Evolutionary conservation across 2,888 invertebrate genomes (phyloP).

Genomic region (Thera britannica): DNA sequence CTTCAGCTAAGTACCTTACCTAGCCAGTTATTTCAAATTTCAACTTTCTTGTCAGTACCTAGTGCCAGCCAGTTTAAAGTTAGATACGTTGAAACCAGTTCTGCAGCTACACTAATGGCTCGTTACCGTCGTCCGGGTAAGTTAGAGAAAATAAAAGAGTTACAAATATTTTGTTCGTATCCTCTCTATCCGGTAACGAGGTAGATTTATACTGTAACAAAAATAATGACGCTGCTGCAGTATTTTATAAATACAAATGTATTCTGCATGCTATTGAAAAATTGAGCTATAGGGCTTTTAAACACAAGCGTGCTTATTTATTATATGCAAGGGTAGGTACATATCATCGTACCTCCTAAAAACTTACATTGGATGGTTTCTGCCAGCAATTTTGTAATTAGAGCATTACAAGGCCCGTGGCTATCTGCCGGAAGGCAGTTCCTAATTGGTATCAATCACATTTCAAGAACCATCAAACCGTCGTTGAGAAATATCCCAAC

Average conservation of each 20-base stretch:
- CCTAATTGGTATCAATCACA: constrained; percentile 79
- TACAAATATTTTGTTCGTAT: constrained; percentile 20
- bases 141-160: constrained; percentile 28
- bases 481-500: constrained; percentile 55
- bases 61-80: constrained; percentile 47
- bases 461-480: constrained; percentile 64
- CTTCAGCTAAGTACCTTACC: constrained; percentile 2
- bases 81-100: constrained; percentile 41
- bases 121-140: constrained; percentile 27
- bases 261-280: no score
- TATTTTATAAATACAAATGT: no score
- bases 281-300: no score
- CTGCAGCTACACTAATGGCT: constrained; percentile 35
- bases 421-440: constrained; percentile 52
- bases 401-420: constrained; percentile 48
- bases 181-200: constrained; percentile 13
- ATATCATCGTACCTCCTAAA: no score
- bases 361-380: neutral
- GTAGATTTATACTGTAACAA: constrained; percentile 7
- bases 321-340: no score
- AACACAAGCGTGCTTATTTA: no score
- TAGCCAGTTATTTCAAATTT: constrained; percentile 30
- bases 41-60: constrained; percentile 35
- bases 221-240: neutral
- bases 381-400: constrained; percentile 2